Conservation (phyloP, 2,797 vertebrate genomes). For the Neomorphus geoffroyi region DNA sequence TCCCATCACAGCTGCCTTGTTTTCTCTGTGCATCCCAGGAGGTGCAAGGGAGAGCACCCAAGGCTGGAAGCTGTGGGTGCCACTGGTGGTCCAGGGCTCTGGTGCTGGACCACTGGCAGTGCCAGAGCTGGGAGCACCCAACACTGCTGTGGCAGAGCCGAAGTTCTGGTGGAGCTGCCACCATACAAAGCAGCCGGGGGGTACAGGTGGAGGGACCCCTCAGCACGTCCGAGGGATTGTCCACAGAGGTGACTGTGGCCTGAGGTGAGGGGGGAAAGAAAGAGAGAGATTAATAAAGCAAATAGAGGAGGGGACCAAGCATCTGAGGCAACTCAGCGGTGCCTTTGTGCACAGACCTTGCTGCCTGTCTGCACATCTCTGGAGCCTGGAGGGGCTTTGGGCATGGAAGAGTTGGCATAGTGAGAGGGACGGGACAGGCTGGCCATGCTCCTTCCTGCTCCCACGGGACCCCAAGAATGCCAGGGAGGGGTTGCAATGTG, state of each 20-base stretch:
- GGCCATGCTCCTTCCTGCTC: not conserved
- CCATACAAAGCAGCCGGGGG: not conserved
- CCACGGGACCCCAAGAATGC: not conserved
- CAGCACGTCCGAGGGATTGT: not conserved
- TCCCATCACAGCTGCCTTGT: not conserved
- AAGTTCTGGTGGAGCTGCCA: accelerated
- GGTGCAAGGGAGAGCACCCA: not conserved
- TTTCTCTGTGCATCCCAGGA: not conserved
- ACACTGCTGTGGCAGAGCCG: accelerated
- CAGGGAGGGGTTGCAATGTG: not conserved
- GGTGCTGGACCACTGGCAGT: accelerated
- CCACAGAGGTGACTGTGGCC: not conserved
- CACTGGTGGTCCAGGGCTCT: accelerated
- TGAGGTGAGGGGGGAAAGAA: not conserved
- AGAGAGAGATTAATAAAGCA: not conserved
- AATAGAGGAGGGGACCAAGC: not conserved
- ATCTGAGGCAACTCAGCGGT: accelerated
- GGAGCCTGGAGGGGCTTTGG: not conserved
- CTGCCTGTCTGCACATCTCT: accelerated
- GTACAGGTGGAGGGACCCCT: not conserved
- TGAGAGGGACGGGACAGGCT: accelerated
- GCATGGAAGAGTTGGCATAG: not conserved
- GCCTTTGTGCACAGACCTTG: not conserved
- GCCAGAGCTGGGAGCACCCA: accelerated
- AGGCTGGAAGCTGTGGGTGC: not conserved